These are phyloP conservation scores for Pectinophora gossypiella DNA, from an alignment of 1,140 invertebrate species.

Conservation along the genomic window DNA sequence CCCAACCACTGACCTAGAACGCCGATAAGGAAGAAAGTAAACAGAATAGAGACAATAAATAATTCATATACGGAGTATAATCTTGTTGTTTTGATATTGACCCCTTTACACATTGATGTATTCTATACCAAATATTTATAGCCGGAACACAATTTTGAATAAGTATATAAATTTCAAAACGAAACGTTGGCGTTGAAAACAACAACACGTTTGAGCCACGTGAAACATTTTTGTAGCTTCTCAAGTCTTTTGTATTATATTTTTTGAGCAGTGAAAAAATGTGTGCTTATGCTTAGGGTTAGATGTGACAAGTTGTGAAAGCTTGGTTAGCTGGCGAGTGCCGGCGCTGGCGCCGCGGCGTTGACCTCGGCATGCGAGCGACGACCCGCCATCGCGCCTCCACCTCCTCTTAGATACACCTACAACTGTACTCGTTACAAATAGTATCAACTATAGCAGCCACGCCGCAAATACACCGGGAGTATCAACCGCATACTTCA, in stretches of 20 bases:
- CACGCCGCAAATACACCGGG: neutral
- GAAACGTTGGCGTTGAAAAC: too few species aligned
- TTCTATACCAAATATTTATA: too few species aligned
- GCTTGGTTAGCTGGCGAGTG: slow-evolving; percentile 17
- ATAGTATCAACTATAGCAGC: neutral
- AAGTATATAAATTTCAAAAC: too few species aligned
- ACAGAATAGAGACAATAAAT: slow-evolving; percentile 58
- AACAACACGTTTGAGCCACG: too few species aligned
- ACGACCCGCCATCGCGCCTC: slow-evolving; percentile 37
- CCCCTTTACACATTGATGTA: slow-evolving; percentile 31
- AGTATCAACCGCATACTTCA: neutral
- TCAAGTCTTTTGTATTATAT: too few species aligned
- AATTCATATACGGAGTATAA: slow-evolving; percentile 54
- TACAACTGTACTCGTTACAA: neutral
- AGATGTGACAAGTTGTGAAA: slow-evolving; percentile 19
- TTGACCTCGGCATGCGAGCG: slow-evolving; percentile 51
- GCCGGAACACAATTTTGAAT: too few species aligned
- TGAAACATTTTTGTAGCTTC: too few species aligned
- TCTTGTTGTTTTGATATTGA: slow-evolving; percentile 63
- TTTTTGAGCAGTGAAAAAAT: too few species aligned
- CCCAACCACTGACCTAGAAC: slow-evolving; percentile 56
- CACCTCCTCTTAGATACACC: slow-evolving; percentile 8
- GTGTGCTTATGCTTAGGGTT: neutral
- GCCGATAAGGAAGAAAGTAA: slow-evolving; percentile 63
- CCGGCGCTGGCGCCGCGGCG: slow-evolving; percentile 34